Evolutionary conservation across 2,888 invertebrate genomes (phyloP).

Genomic region (Conchocele bisecta): DNA sequence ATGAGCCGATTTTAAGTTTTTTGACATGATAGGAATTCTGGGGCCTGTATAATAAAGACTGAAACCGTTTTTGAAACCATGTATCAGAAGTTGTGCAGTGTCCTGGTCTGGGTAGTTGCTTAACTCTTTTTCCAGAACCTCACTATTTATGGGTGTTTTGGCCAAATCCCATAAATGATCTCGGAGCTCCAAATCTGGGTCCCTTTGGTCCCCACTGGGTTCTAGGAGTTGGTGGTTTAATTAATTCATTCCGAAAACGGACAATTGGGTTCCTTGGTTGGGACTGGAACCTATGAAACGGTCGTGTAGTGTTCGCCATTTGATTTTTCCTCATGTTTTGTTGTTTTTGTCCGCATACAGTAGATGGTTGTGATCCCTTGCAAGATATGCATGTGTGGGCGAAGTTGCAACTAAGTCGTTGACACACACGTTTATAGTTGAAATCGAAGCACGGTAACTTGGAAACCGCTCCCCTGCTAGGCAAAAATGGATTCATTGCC

Average conservation of each 20-base stretch:
- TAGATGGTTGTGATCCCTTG: neutral
- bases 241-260: too few relatives aligned
- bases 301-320: neutral
- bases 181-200: neutral
- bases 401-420: neutral
- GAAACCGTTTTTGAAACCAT: conserved; percentile 2
- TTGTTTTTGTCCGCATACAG: too few relatives aligned
- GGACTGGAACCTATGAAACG: neutral
- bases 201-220: too few relatives aligned
- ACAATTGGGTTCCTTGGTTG: too few relatives aligned
- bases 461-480: neutral
- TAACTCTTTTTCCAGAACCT: neutral
- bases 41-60: neutral
- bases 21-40: neutral
- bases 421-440: neutral
- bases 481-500: neutral
- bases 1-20: neutral
- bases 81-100: conserved; percentile 6
- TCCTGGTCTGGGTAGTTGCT: neutral
- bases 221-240: too few relatives aligned
- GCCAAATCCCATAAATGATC: conserved; percentile 16
- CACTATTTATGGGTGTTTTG: conserved; percentile 1
- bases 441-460: neutral
- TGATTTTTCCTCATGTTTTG: neutral
- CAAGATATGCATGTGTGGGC: neutral